A percentile compares a stretch with the other conserved stretches of the same genome.
phyloP scores from a whole-genome alignment of 2,888 invertebrate genomes.

The Ypsolopha sequella region DNA sequence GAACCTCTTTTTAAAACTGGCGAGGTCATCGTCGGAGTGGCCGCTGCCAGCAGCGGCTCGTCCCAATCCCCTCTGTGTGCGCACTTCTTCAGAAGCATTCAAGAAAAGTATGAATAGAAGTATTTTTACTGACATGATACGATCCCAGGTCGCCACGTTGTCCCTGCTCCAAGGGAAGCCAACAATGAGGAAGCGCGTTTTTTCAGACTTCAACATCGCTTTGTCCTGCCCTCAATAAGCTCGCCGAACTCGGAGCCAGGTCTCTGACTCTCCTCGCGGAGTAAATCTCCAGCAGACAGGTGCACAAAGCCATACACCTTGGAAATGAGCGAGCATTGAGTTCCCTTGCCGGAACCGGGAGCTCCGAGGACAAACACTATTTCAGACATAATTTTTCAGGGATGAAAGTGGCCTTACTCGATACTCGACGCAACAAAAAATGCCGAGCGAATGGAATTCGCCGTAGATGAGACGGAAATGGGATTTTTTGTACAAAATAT shows the following conservation, averaged over 20 bases:
- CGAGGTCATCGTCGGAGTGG: slow-evolving; percentile 93
- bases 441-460: slow-evolving; percentile 19
- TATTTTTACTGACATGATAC: slow-evolving; percentile 85
- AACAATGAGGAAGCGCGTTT: slow-evolving; percentile 91
- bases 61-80: slow-evolving; percentile 86
- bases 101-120: slow-evolving; percentile 94
- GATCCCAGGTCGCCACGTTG: slow-evolving; percentile 95
- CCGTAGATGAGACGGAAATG: slow-evolving; percentile 21
- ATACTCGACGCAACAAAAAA: slow-evolving; percentile 43
- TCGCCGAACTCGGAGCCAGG: slow-evolving; percentile 90
- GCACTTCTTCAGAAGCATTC: slow-evolving; percentile 87
- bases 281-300: slow-evolving; percentile 92
- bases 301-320: slow-evolving; percentile 85
- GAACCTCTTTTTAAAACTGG: slow-evolving; percentile 88
- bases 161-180: slow-evolving; percentile 98
- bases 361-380: slow-evolving; percentile 98
- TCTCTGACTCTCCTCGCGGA: slow-evolving; percentile 90
- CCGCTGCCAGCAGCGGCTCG: slow-evolving; percentile 93
- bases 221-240: slow-evolving; percentile 92
- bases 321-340: slow-evolving; percentile 92
- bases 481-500: slow-evolving; percentile 43
- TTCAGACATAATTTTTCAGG: slow-evolving; percentile 75
- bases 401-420: slow-evolving; percentile 7
- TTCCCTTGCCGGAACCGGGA: slow-evolving; percentile 98
- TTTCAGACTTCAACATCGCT: slow-evolving; percentile 77